These are phyloP conservation scores for Caenorhabditis drosophilae DNA, from an alignment of 2,888 invertebrate species.

Conservation along the genomic window DNA sequence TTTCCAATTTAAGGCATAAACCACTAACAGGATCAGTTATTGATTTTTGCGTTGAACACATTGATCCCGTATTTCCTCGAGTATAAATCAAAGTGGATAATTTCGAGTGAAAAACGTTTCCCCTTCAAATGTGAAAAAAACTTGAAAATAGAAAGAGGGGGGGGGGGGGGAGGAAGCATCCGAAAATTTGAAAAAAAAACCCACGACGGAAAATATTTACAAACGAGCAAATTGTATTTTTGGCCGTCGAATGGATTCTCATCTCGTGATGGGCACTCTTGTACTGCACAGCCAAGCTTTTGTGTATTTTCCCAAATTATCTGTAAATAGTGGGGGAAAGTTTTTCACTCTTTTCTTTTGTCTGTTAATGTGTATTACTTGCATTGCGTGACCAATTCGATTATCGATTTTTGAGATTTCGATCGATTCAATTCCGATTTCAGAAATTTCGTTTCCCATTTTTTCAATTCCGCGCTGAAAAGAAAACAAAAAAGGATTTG, in stretches of 20 bases:
- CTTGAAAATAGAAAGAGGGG: too few species aligned
- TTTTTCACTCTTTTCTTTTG: not conserved
- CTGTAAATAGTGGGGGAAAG: slow-evolving; percentile 10
- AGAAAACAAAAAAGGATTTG: too few species aligned
- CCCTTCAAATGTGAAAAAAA: slow-evolving; percentile 18
- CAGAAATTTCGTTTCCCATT: slow-evolving; percentile 32
- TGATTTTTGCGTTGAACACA: slow-evolving; percentile 10
- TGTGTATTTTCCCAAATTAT: slow-evolving; percentile 33
- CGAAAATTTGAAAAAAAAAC: not conserved
- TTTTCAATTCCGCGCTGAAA: slow-evolving; percentile 22
- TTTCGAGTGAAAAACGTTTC: slow-evolving; percentile 23
- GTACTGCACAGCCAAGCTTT: slow-evolving; percentile 26
- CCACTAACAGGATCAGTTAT: slow-evolving; percentile 26
- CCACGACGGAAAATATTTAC: slow-evolving; percentile 41
- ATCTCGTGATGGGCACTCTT: slow-evolving; percentile 25
- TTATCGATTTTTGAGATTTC: slow-evolving; percentile 15
- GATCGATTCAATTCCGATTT: slow-evolving; percentile 16
- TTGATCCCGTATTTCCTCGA: slow-evolving; percentile 10
- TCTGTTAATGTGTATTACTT: slow-evolving; percentile 5
- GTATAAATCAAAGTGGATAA: slow-evolving; percentile 16
- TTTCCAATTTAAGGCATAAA: slow-evolving; percentile 16
- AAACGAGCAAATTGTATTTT: slow-evolving; percentile 34
- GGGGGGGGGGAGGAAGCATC: too few species aligned
- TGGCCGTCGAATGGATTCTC: slow-evolving; percentile 20
- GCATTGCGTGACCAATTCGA: slow-evolving; percentile 33